Conservation (phyloP, 2,888 invertebrate genomes). For the Mesorhabditis spiculigera region DNA sequence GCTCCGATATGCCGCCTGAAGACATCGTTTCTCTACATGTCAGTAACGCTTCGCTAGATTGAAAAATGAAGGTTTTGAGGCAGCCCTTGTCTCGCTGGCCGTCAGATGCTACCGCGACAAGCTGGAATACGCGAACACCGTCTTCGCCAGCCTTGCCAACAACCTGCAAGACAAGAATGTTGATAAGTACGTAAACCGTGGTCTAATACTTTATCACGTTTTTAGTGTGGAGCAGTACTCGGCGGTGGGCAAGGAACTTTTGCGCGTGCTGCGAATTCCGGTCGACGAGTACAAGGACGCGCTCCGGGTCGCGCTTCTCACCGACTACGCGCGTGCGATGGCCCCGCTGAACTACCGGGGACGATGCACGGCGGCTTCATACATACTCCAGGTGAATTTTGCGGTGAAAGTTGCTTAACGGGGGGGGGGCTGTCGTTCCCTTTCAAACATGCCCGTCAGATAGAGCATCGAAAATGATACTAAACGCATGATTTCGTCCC, state of each 20-base stretch:
- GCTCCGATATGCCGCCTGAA: slow-evolving; percentile 89
- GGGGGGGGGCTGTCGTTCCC: background rate
- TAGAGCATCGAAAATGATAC: background rate
- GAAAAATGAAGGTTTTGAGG: slow-evolving; percentile 31
- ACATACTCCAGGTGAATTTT: slow-evolving; percentile 69
- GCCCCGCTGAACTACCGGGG: slow-evolving; percentile 79
- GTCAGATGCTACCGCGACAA: slow-evolving; percentile 93
- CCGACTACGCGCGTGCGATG: slow-evolving; percentile 81
- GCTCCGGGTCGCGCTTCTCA: slow-evolving; percentile 78
- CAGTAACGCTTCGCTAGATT: slow-evolving; percentile 56
- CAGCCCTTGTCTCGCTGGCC: slow-evolving; percentile 81
- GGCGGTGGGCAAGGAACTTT: slow-evolving; percentile 85
- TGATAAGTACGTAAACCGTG: slow-evolving; percentile 60
- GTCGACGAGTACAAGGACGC: slow-evolving; percentile 90
- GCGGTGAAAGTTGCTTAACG: too few relatives aligned
- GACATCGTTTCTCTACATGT: slow-evolving; percentile 93
- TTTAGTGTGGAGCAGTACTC: slow-evolving; percentile 74
- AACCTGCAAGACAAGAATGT: slow-evolving; percentile 84
- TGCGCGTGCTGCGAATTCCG: slow-evolving; percentile 86
- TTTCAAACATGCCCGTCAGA: background rate
- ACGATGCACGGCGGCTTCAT: slow-evolving; percentile 80
- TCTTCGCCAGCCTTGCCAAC: slow-evolving; percentile 82
- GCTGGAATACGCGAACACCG: slow-evolving; percentile 90
- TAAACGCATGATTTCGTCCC: background rate
- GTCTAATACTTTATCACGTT: background rate